These are phyloP conservation scores for Epicauta chinensis DNA, from an alignment of 1,140 invertebrate species.

Conservation along the genomic window DNA sequence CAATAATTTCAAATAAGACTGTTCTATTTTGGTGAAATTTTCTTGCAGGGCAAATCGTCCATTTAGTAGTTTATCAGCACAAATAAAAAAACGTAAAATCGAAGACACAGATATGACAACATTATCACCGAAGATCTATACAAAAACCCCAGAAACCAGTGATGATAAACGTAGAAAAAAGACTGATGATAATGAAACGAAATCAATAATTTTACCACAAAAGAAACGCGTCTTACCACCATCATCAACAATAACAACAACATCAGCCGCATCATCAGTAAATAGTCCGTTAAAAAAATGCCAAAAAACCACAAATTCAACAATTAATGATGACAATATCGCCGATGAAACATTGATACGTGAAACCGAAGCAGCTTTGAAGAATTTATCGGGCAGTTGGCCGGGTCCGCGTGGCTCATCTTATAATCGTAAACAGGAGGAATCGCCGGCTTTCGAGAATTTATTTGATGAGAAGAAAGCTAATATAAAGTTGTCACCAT, in stretches of 20 bases:
- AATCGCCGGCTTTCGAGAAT: constrained; percentile 74
- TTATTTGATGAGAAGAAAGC: constrained; percentile 76
- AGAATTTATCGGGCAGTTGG: constrained; percentile 77
- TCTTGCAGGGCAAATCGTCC: constrained; percentile 39
- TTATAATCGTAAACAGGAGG: constrained; percentile 61
- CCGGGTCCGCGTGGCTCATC: constrained; percentile 56
- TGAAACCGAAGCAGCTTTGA: constrained; percentile 78
- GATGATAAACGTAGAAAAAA: constrained; percentile 48
- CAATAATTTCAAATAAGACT: too few relatives aligned
- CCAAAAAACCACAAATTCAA: constrained; percentile 34
- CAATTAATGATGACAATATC: constrained; percentile 47
- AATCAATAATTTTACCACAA: constrained; percentile 50
- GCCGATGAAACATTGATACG: constrained; percentile 76
- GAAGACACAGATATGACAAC: constrained; percentile 34
- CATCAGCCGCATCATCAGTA: constrained; percentile 29
- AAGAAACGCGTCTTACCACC: constrained; percentile 53
- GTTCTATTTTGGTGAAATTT: constrained; percentile 5
- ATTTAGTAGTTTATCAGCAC: constrained; percentile 37
- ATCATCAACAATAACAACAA: constrained; percentile 16
- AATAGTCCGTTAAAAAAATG: constrained; percentile 49
- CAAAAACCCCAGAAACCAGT: constrained; percentile 40
- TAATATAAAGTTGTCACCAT: constrained; percentile 55
- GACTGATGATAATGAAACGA: constrained; percentile 41
- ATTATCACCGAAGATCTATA: constrained; percentile 37
- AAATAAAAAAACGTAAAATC: constrained; percentile 53